A percentile compares a stretch with the other conserved stretches of the same genome.
phyloP scores from a whole-genome alignment of 64 coral and sea anemone species.

The Stichodactyla helianthus region DNA sequence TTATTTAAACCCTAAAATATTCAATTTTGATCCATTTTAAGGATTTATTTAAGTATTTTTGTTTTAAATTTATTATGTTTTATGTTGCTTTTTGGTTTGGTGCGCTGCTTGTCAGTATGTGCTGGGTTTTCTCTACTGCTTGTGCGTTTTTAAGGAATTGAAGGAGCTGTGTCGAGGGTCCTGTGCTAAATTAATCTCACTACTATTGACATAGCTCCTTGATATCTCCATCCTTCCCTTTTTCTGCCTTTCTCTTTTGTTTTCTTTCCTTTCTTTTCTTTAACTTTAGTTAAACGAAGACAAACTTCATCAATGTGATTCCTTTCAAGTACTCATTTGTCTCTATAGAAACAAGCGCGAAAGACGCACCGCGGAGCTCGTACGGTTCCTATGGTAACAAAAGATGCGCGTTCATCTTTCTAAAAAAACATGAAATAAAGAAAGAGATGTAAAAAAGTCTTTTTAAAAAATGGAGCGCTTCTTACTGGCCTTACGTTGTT shows the following conservation, averaged over 20 bases:
- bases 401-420: not conserved
- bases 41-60: not conserved
- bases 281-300: no score
- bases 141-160: not conserved
- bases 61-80: not conserved
- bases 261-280: not conserved
- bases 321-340: slow-evolving; percentile 15
- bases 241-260: not conserved
- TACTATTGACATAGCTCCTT: no score
- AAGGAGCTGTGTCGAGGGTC: not conserved
- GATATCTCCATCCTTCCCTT: no score
- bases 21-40: no score
- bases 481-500: not conserved
- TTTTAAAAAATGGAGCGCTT: not conserved
- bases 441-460: not conserved
- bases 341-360: slow-evolving; percentile 5
- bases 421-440: not conserved
- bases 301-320: not conserved
- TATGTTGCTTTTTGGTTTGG: not conserved
- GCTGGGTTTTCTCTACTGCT: not conserved
- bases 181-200: no score
- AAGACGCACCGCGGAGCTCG: not conserved
- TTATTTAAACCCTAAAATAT: no score
- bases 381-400: not conserved
- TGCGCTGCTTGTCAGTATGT: not conserved